Evolutionary conservation across 92 coral and sea anemone species (phyloP).

Genomic region (Heliopora coerulea): DNA sequence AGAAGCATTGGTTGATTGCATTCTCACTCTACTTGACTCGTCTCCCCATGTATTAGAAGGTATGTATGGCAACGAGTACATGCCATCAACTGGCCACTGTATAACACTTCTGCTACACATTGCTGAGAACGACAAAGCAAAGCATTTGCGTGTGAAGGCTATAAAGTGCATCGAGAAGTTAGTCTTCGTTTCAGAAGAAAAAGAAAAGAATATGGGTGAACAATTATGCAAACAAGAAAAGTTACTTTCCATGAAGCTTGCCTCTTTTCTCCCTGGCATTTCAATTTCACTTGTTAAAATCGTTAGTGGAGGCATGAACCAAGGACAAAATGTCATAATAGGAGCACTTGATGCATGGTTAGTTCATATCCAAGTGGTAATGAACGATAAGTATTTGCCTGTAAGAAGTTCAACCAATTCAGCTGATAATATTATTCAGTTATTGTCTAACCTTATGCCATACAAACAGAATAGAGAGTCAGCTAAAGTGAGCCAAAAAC

Average conservation of each 20-base stretch:
- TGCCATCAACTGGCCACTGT: conserved; percentile 84
- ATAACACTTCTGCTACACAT: conserved; percentile 64
- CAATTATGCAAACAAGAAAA: conserved; percentile 39
- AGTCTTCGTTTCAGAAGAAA: conserved; percentile 47
- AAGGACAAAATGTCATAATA: conserved; percentile 66
- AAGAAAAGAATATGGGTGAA: conserved; percentile 22
- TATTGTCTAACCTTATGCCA: conserved; percentile 54
- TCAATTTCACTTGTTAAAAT: conserved; percentile 67
- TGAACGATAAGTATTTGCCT: conserved; percentile 71
- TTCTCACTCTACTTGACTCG: conserved; percentile 56
- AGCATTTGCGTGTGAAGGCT: conserved; percentile 63
- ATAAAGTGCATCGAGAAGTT: conserved; percentile 62
- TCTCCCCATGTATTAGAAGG: conserved; percentile 62
- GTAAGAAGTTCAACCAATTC: conserved; percentile 1
- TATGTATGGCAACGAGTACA: conserved; percentile 62
- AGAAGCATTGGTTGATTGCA: conserved; percentile 60
- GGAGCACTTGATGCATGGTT: conserved; percentile 70
- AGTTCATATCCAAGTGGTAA: conserved; percentile 62
- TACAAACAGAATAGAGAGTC: conserved; percentile 28
- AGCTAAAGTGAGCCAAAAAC: conserved; percentile 23
- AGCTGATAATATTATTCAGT: conserved; percentile 39
- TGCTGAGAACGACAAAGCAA: conserved; percentile 77
- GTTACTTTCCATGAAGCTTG: conserved; percentile 55
- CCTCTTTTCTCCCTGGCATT: conserved; percentile 94
- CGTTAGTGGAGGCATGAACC: conserved; percentile 60